These are phyloP conservation scores for Panthera uncia DNA, from an alignment of 2,113 vertebrate species.

Conservation along the genomic window DNA sequence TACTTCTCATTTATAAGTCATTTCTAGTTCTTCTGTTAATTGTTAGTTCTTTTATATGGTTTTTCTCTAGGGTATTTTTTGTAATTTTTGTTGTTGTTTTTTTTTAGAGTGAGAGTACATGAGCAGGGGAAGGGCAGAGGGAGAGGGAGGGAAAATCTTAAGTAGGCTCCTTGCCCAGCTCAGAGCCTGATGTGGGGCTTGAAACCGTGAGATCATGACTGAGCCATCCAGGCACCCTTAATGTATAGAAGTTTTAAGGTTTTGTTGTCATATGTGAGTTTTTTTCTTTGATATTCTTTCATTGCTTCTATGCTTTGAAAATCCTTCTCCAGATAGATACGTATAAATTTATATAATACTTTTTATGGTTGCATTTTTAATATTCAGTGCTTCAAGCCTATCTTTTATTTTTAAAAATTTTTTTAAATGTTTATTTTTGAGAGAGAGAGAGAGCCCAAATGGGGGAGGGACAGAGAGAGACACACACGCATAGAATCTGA, in stretches of 20 bases:
- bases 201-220: too few species aligned
- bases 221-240: too few species aligned
- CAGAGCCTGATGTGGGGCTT: too few species aligned
- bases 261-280: neutral
- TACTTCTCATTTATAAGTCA: neutral
- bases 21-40: neutral
- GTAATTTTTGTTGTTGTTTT: neutral
- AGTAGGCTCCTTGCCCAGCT: too few species aligned
- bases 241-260: neutral
- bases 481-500: too few species aligned
- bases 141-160: too few species aligned
- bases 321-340: neutral
- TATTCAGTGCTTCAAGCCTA: neutral
- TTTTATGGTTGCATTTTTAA: neutral
- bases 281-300: neutral
- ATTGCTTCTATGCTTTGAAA: neutral
- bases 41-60: neutral
- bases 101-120: too few species aligned
- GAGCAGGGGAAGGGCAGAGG: too few species aligned
- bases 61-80: neutral
- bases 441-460: too few species aligned
- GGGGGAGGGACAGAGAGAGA: too few species aligned
- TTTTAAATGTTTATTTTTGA: too few species aligned
- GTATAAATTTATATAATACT: neutral
- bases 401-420: neutral